Evolutionary conservation across 2,113 vertebrate species (phyloP).

Genomic region (Bubo bubo): DNA sequence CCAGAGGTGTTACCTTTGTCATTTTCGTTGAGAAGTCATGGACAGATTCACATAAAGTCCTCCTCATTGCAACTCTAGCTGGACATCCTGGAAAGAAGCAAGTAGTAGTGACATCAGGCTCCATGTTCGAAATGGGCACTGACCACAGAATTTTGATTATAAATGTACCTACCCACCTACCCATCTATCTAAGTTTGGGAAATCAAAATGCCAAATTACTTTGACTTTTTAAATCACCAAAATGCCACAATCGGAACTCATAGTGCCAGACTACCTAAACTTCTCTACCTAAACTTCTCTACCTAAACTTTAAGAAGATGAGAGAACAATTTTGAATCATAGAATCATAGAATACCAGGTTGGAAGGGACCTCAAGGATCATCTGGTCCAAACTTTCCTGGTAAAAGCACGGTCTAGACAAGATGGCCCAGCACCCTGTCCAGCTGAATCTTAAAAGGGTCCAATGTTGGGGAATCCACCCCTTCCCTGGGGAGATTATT

Average conservation of each 20-base stretch:
- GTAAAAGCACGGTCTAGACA: too few relatives aligned
- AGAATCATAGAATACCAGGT: too few relatives aligned
- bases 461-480: too few relatives aligned
- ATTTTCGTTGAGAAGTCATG: not conserved
- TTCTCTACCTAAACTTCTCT: not conserved
- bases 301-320: not conserved
- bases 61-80: not conserved
- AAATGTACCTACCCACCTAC: not conserved
- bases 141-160: not conserved
- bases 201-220: not conserved
- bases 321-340: not conserved
- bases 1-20: not conserved
- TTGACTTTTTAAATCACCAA: not conserved
- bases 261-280: not conserved
- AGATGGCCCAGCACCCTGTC: too few relatives aligned
- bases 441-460: too few relatives aligned
- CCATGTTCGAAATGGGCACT: not conserved
- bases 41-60: not conserved
- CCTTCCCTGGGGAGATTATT: too few relatives aligned
- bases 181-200: not conserved
- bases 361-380: too few relatives aligned
- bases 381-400: too few relatives aligned
- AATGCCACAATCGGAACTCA: not conserved
- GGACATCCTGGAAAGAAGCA: not conserved
- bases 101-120: not conserved